Evolutionary conservation across 2,113 vertebrate genomes (phyloP), one percentile per base, ranked within the genome.

Genomic region (Myrmecobius fasciatus): DNA sequence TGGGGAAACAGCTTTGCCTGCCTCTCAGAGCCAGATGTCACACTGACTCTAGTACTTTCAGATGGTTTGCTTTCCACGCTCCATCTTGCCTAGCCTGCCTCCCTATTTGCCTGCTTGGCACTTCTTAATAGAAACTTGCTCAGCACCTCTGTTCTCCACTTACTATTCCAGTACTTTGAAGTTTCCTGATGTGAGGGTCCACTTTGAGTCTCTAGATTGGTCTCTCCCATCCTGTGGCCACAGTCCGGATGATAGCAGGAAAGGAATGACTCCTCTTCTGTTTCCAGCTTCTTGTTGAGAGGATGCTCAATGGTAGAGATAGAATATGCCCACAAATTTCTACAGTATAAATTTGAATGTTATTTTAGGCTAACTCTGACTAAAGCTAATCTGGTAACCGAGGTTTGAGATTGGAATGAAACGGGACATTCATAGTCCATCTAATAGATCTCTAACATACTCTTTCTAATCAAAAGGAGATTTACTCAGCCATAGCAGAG

Each of bases 11-110:
- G 36, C 95, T 92, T 49, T 1, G 4, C 89, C 51, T 89, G 60
- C 83, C 83, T 93, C 90, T 54, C 90, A 49, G 90, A 26, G 46
- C 28, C 52, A 96, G 51, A 92, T 93, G 92, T 67, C 51, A 6
- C n/a, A 0, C 20, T 1, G n/a, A 54, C 52, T 75, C 54, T n/a
- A 26, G 20, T 43, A 47, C 31, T 43, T 3, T 31, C n/a, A 83
- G n/a, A 83, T 43, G 20, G 52, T 52, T 31, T 88, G 36, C 91
- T 54, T 56, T 67, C 51, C 56, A 3, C 7, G 17, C 49, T 25
- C 49, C 3, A 1, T 89, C 53, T 51, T 8, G 48, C 8, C 24
- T 3, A 24, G 52, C 52, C 31, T 91, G 89, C 56, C 43, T 92
- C 4, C 36, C 52, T 25, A 51, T 43, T 91, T 25, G 88, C 91